Base-by-base conservation (phyloP, 2,888 invertebrate species). In the Argyresthia goedartella region DNA sequence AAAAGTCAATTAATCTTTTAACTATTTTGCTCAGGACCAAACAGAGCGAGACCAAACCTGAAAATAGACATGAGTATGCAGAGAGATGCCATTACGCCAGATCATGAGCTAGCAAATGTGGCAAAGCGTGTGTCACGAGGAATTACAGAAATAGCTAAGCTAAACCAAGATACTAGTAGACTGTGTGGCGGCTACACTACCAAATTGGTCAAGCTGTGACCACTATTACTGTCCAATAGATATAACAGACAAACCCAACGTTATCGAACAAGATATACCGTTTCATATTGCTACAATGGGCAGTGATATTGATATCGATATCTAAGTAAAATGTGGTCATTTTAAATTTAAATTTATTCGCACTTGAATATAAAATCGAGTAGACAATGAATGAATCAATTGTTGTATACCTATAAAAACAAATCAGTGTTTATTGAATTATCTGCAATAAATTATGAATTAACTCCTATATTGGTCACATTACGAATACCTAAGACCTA, bases 231-330 rank as follows among this genome's bases (percentile, higher is more conserved):
- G 8, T 25, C 46, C 9, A 33, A 14, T 9, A 44, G 15, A 44
- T 13, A 10, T 15, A 14, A 9, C 44, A 44, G 68, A 71, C 65
- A 64, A 67, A 57, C 55, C 54, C 54, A 55, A 55, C 53, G 44
- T 50, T 52, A 43, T 43, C 41, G 53, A 60, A 51, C 52, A 56
- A 56, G 42, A 25, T 33, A 9, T 35, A 47, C 41, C 45, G 44
- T 49, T 52, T 14, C 9, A 39, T 11, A 9, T 39, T 8, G 39
- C 39, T n/a, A 39, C 3, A 39, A 8, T 39, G 39, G 39, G n/a
- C 8, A 8, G 39, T 39, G 9, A 39, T 11, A 39, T 39, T 25
- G 25, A 11, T 8, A 39, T 8, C n/a, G 8, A 9, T 39, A 39
- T n/a, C n/a, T 3, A 39, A 45, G 11, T 45, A 16, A 45, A 25